phyloP scores from a whole-genome alignment of 2,888 invertebrate species.

The Meteorus cinctellus region DNA sequence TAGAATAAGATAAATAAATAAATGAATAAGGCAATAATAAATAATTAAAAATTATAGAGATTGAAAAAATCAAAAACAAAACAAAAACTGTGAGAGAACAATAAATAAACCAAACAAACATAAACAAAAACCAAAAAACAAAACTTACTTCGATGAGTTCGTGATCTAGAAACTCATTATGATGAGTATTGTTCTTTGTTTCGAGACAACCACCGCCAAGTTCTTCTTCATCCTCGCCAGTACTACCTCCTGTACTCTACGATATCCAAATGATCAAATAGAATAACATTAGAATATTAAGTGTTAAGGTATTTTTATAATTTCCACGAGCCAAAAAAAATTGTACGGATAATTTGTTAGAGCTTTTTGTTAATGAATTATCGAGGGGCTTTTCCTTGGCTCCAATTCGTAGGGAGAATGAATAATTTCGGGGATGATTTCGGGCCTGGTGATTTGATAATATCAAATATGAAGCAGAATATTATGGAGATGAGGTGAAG shows the following conservation, averaged over 20 bases:
- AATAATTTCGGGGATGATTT: too few relatives aligned
- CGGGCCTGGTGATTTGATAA: too few relatives aligned
- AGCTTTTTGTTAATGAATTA: not conserved
- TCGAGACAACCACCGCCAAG: conserved; percentile 72
- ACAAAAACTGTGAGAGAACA: not conserved
- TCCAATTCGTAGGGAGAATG: too few relatives aligned
- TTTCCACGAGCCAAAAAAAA: conserved; percentile 1
- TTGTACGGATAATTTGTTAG: not conserved
- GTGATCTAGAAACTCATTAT: conserved; percentile 73
- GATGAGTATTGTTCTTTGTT: conserved; percentile 74
- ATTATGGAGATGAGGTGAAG: too few relatives aligned
- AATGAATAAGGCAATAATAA: not conserved
- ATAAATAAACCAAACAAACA: conserved; percentile 26
- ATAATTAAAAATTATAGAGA: not conserved
- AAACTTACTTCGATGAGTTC: conserved; percentile 67
- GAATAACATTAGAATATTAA: conserved; percentile 45
- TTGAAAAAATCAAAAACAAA: not conserved
- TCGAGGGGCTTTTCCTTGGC: too few relatives aligned
- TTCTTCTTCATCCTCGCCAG: conserved; percentile 76
- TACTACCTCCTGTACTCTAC: conserved; percentile 78
- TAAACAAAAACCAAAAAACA: conserved; percentile 20
- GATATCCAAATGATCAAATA: conserved; percentile 56
- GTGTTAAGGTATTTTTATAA: conserved; percentile 13
- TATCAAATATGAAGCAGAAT: too few relatives aligned
- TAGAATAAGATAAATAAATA: not conserved